These are phyloP conservation scores for Zaprionus ornatus DNA, from an alignment of 1,140 invertebrate genomes.

Conservation along the genomic window DNA sequence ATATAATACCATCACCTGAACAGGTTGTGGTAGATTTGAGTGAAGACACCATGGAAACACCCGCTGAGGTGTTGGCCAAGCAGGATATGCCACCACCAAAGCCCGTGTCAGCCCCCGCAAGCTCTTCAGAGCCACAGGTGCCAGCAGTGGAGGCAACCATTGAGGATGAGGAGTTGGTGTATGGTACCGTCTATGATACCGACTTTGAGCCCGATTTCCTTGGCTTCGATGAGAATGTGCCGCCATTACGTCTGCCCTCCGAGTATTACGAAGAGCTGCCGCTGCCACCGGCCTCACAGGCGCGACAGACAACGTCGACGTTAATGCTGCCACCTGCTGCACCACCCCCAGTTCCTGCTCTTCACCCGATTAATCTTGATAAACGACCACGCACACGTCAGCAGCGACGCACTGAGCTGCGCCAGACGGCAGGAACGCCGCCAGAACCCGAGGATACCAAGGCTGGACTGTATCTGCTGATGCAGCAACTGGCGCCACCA, in stretches of 20 bases:
- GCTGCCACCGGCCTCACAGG: not conserved
- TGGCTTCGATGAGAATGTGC: constrained; percentile 55
- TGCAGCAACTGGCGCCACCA: constrained; percentile 59
- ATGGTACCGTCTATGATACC: constrained; percentile 20
- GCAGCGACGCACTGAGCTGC: constrained; percentile 44
- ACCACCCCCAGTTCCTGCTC: not conserved
- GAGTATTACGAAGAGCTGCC: constrained; percentile 40
- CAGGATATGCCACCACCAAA: not conserved
- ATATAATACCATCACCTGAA: constrained; percentile 36
- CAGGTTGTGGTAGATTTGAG: constrained; percentile 59
- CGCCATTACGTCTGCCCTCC: constrained; percentile 29
- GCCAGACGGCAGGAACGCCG: not conserved
- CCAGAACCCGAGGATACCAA: constrained; percentile 45
- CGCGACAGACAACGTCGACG: constrained; percentile 16
- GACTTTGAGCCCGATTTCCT: constrained; percentile 46
- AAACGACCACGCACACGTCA: constrained; percentile 51
- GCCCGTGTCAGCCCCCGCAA: not conserved
- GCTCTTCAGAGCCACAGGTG: not conserved
- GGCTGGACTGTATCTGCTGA: constrained; percentile 36
- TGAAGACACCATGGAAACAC: constrained; percentile 55
- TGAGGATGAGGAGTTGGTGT: constrained; percentile 33
- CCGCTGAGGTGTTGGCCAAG: constrained; percentile 6
- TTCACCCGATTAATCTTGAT: not conserved
- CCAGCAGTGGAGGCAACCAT: not conserved
- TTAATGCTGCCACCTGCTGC: constrained; percentile 8